Conservation (phyloP, 2,797 vertebrate species). For the Lates japonicus region DNA sequence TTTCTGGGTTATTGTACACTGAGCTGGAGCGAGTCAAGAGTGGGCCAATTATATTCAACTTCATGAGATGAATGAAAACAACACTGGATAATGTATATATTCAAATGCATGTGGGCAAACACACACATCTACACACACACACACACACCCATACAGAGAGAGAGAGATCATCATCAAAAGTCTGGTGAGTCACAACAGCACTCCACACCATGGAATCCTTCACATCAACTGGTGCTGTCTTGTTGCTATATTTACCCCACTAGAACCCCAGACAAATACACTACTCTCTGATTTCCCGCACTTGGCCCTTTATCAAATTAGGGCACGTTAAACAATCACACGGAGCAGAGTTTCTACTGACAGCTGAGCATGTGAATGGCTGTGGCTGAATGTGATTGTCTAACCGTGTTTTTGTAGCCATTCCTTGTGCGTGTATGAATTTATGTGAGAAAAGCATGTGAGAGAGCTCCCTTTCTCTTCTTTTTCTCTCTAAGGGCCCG, state of each 20-base stretch:
- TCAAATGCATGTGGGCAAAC: constrained; percentile 45
- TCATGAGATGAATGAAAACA: constrained; percentile 65
- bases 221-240: constrained; percentile 85
- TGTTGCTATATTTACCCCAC: constrained; percentile 87
- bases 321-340: constrained; percentile 75
- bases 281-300: constrained; percentile 79
- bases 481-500: constrained; percentile 79
- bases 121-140: constrained; percentile 22
- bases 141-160: constrained; percentile 9
- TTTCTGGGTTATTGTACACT: constrained; percentile 36
- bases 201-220: constrained; percentile 80
- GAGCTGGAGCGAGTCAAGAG: constrained; percentile 43
- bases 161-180: constrained; percentile 29
- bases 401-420: constrained; percentile 35
- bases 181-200: constrained; percentile 78
- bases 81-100: constrained; percentile 41
- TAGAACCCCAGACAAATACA: constrained; percentile 80
- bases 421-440: constrained; percentile 44
- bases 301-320: constrained; percentile 82
- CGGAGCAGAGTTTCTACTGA: constrained; percentile 59
- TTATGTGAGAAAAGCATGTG: constrained; percentile 59
- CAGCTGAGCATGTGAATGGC: constrained; percentile 65
- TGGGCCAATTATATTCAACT: constrained; percentile 52
- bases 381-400: constrained; percentile 64
- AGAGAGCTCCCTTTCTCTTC: constrained; percentile 61